Evolutionary conservation across 2,888 invertebrate genomes (phyloP), one percentile per base, ranked within the genome.

Genomic region (Zele albiditarsus): DNA sequence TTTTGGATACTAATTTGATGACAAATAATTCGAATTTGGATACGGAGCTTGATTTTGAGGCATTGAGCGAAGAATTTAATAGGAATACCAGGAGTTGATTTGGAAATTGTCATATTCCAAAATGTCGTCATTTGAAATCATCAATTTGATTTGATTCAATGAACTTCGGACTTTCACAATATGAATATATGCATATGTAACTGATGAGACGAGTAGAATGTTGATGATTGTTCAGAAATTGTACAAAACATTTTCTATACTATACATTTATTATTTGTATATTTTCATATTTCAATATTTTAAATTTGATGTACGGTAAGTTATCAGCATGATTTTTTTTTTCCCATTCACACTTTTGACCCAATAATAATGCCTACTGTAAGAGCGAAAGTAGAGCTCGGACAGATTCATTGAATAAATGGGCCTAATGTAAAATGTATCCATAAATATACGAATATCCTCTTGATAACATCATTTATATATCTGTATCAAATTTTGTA

Each of bases 41-140:
- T 46, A 80, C 87, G 0, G 88, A 89, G 62, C 81, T 89, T 14
- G 89, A 88, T 80, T 89, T 89, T 76, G 88, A 86, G 49, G 87
- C 86, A 57, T 80, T 89, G 25, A 88, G 86, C 68, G 87, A 88
- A 72, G 88, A 89, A 79, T 89, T 89, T 69, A 87, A 85, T 75
- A 82, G 87, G 75, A 88, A 86, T 78, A 87, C 87, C 28, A 85
- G 86, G 67, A 87, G 88, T 81, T 88, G 87, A 88, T 87, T 85
- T 65, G 73, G 16, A 46, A 62, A 65, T 63, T 10, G 25, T 25
- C 20, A 58, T 12, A 38, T 38, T 38, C 53, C 23, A 23, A 20
- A 53, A 53, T 20, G 1, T 6, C 8, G 49, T 16, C 8, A 20
- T 20, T 23, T 53, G 58, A 46, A 16, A 46, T 68, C 33, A 65